These are phyloP conservation scores for Hafferia zeledoni DNA, from an alignment of 2,797 vertebrate species.

Conservation along the genomic window DNA sequence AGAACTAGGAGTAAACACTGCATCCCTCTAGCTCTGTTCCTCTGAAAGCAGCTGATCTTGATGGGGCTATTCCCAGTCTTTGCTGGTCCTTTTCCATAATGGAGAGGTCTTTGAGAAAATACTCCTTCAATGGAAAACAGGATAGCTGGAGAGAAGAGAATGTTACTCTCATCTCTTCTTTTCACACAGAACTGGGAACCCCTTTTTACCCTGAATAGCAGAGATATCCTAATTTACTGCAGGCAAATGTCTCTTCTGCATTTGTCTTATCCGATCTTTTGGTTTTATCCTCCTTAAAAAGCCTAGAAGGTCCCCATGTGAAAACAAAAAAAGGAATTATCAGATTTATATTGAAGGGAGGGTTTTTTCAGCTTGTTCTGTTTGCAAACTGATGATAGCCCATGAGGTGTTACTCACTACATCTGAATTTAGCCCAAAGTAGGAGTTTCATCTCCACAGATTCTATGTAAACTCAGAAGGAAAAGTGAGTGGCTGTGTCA, in stretches of 20 bases:
- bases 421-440: not conserved
- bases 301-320: not conserved
- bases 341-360: not conserved
- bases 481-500: not conserved
- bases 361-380: not conserved
- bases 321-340: not conserved
- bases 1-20: not conserved
- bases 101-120: not conserved
- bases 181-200: not conserved
- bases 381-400: not conserved
- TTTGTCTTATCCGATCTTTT: fast-evolving
- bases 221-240: not conserved
- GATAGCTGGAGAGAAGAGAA: not conserved
- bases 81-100: not conserved
- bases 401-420: not conserved
- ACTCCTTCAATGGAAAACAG: not conserved
- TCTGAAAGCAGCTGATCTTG: not conserved
- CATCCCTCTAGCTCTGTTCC: not conserved
- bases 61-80: not conserved
- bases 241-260: not conserved
- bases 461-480: not conserved
- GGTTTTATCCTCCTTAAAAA: not conserved
- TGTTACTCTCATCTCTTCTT: not conserved
- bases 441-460: not conserved
- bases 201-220: not conserved